These are phyloP conservation scores for Rhabdophis nuchalis DNA, from an alignment of 2,797 vertebrate genomes.

Conservation along the genomic window DNA sequence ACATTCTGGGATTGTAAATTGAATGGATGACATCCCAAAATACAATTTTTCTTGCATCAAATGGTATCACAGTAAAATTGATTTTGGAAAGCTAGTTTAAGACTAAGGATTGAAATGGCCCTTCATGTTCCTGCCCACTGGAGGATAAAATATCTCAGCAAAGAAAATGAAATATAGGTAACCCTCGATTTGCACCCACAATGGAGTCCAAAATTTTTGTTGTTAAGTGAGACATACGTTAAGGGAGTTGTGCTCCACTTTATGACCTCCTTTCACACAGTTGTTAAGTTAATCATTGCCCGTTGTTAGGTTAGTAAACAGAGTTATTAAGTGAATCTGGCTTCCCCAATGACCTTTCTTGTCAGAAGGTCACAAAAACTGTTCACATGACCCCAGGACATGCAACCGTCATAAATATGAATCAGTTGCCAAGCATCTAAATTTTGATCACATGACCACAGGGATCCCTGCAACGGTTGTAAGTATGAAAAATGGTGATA, in stretches of 20 bases:
- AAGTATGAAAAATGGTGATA: neutral
- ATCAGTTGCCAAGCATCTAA: neutral
- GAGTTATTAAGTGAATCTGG: no score
- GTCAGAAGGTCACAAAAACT: neutral
- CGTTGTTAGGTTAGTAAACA: no score
- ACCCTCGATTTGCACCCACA: neutral
- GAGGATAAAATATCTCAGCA: neutral
- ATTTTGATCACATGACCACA: neutral
- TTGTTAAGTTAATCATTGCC: no score
- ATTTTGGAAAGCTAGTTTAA: neutral
- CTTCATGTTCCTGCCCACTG: neutral
- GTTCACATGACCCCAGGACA: neutral
- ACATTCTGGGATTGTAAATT: neutral
- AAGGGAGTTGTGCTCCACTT: neutral
- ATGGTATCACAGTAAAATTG: neutral
- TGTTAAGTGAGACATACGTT: neutral
- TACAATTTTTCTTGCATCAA: neutral
- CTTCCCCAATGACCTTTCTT: no score
- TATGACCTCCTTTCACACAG: neutral
- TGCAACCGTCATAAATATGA: neutral
- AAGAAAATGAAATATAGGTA: neutral
- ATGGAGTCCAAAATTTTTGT: neutral
- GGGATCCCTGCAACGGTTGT: neutral
- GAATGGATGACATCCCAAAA: neutral
- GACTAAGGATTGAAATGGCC: no score